These are phyloP conservation scores for Drosophila subsilvestris DNA, from an alignment of 2,888 invertebrate genomes.

Conservation along the genomic window DNA sequence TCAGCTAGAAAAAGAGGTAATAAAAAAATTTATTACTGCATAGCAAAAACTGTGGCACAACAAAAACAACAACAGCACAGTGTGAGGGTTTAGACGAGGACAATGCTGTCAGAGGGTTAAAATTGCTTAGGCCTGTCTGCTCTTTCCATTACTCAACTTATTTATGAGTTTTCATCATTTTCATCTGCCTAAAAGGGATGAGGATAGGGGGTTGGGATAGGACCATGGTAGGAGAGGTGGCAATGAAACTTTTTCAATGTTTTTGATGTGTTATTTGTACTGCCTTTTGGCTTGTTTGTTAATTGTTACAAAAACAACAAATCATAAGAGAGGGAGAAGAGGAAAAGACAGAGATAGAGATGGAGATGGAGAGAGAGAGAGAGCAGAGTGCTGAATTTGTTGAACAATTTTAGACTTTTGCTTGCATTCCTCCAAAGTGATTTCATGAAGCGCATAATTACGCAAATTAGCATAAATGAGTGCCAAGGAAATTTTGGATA, in stretches of 20 bases:
- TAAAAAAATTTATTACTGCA: too few relatives aligned
- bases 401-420: conserved; percentile 53
- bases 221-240: neutral
- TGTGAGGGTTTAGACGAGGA: conserved; percentile 1
- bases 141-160: conserved; percentile 46
- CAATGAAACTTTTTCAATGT: conserved; percentile 71
- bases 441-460: conserved; percentile 79
- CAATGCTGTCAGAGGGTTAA: conserved; percentile 7
- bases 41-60: neutral
- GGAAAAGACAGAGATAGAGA: conserved; percentile 28
- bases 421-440: conserved; percentile 67
- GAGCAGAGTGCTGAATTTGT: conserved; percentile 54
- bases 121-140: neutral
- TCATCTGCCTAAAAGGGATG: conserved; percentile 15
- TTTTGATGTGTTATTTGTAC: conserved; percentile 73
- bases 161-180: conserved; percentile 76
- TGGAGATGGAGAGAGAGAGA: conserved; percentile 23
- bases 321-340: neutral
- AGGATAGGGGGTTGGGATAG: neutral
- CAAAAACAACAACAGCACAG: neutral
- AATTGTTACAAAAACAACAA: conserved; percentile 70
- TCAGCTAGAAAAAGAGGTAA: neutral
- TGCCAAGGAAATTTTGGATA: conserved; percentile 39
- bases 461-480: conserved; percentile 80
- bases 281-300: conserved; percentile 72